Percentiles rank a stretch among this genome's conserved stretches.
Evolutionary conservation across 1,140 invertebrate species (phyloP).

Genomic region (Cepaea nemoralis): DNA sequence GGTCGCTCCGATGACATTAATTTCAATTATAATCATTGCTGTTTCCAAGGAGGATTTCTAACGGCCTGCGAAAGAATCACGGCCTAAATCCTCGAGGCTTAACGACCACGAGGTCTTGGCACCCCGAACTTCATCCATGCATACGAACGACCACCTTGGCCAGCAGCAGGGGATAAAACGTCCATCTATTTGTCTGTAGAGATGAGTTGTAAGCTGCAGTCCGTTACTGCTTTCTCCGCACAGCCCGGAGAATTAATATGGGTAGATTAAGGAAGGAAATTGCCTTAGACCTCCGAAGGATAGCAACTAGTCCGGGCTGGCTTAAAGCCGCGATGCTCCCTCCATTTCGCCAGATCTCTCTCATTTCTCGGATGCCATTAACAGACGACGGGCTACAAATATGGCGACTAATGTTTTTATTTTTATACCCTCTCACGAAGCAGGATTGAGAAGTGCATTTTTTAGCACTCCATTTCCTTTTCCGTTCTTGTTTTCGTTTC

Average conservation of each 20-base stretch:
- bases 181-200: conserved; percentile 42
- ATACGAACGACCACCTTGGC: conserved; percentile 36
- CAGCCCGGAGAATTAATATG: conserved; percentile 27
- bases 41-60: not conserved
- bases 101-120: not conserved
- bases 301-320: not conserved
- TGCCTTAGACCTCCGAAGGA: conserved; percentile 31
- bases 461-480: not conserved
- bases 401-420: conserved; percentile 6
- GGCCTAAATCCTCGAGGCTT: conserved; percentile 16
- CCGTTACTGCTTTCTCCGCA: conserved; percentile 13
- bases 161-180: not conserved
- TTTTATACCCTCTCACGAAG: not conserved
- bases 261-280: conserved; percentile 37
- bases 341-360: conserved; percentile 33
- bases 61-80: not conserved
- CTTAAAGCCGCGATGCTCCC: conserved; percentile 20
- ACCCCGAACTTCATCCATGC: conserved; percentile 30
- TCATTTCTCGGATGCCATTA: conserved; percentile 20
- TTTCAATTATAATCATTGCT: conserved; percentile 48
- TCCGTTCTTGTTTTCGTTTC: not conserved
- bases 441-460: not conserved
- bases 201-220: conserved; percentile 26
- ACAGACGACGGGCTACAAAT: conserved; percentile 14
- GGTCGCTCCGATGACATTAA: conserved; percentile 42